These are phyloP conservation scores for Grapholita molesta DNA, from an alignment of 1,140 invertebrate species.

Conservation along the genomic window DNA sequence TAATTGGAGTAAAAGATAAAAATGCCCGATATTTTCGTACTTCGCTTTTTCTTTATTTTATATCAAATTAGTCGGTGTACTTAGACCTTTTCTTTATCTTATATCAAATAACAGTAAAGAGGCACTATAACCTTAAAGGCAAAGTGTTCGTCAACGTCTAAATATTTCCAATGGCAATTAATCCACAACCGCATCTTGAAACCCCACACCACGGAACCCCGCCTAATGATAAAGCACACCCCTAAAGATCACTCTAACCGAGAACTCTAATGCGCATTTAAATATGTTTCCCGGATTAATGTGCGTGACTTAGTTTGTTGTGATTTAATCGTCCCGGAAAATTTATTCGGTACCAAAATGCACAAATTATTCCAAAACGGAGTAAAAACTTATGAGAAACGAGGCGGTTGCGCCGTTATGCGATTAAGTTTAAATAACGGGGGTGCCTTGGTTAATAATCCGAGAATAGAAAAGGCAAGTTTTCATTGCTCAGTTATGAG, in stretches of 20 bases:
- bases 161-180: background rate
- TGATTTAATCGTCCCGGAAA: constrained; percentile 53
- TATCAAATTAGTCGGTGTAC: too few relatives aligned
- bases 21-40: too few relatives aligned
- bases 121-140: background rate
- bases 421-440: background rate
- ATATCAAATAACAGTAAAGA: background rate
- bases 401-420: background rate
- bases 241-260: constrained; percentile 33
- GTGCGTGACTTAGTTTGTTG: constrained; percentile 55
- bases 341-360: constrained; percentile 44
- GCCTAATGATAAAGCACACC: constrained; percentile 36
- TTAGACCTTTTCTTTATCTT: too few relatives aligned
- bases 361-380: constrained; percentile 6
- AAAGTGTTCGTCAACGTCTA: background rate
- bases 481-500: constrained; percentile 62
- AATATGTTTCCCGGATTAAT: constrained; percentile 53
- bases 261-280: constrained; percentile 61
- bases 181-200: background rate
- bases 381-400: background rate
- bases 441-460: constrained; percentile 52
- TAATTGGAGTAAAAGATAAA: too few relatives aligned
- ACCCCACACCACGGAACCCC: background rate
- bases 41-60: too few relatives aligned
- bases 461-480: constrained; percentile 64